Evolutionary conservation across 2,888 invertebrate species (phyloP), one percentile per base, ranked within the genome.

Genomic region (Macrostomum cliftonense): DNA sequence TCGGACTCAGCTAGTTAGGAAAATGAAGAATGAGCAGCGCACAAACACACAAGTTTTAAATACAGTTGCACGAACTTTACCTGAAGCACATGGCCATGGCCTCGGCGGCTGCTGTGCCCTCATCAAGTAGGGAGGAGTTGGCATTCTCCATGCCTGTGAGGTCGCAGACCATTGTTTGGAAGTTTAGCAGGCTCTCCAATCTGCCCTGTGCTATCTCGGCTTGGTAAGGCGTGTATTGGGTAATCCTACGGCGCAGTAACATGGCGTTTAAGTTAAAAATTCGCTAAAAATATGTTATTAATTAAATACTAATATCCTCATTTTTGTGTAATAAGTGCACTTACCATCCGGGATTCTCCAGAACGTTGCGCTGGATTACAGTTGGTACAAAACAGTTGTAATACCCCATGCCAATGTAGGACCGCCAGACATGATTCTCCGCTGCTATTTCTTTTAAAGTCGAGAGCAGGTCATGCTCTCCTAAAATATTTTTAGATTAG

Each of bases 311-410:
- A 36, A 28, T 17, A 12, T 28, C 38, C n/a, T 46, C 17, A n/a
- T n/a, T n/a, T n/a, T n/a, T n/a, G n/a, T n/a, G n/a, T 12, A 9
- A n/a, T 13, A 21, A 1, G 21, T 13, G 14, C 21, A 60, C 65
- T 68, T 73, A 84, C 89, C 95, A 97, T 72, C 95, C 97, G 44
- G 97, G 95, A 74, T 97, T 97, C 75, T 97, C 95, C 62, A 97
- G 89, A 61, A 97, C 80, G 67, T 97, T 97, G 49, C 97, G 76
- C 75, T 85, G 77, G 53, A 99, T 95, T 0, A 89, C 83, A 59
- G 86, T 84, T 0, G 97, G 97, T 1, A 89, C 85, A 64, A 84
- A 83, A 62, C 93, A 95, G 67, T 91, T 91, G 73, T 97, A 83
- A 71, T 95, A 97, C 0, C 97, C 97, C 85, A 95, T 89, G 4